Base-by-base conservation (phyloP, 2,113 vertebrate genomes). In the Terrapene triunguis region DNA sequence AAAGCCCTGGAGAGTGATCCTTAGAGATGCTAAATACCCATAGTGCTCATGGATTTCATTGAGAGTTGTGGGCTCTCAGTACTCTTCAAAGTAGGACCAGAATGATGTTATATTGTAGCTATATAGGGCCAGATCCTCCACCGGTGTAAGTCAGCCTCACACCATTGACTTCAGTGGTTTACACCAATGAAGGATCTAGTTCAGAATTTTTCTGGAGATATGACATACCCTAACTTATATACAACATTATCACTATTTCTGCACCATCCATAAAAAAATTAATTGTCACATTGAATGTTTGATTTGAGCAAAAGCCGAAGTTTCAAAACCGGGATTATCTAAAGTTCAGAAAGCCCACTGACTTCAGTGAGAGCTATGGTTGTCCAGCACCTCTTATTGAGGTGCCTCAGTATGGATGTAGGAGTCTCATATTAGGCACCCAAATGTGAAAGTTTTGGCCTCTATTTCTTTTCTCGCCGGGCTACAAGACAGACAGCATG, bases 51-150 rank as follows among this genome's bases (percentile, higher is more conserved):
- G 91, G 84, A n/a, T 93, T 32, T 55, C 47, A n/a, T 48, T 0
- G 5, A 65, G 48, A 79, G 13, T 8, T n/a, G 81, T 19, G 0
- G 1, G 8, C 54, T 12, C 24, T 69, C 47, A n/a, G 0, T 10
- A 10, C n/a, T 87, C 27, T 59, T 59, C 85, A 89, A 76, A 25
- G 86, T 24, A 35, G 5, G 4, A 13, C 42, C 32, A 89, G 32
- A 48, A 24, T 42, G 16, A 90, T 81, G 74, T 85, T 9, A 32
- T 24, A 74, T 25, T 35, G 47, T 42, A 86, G 32, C 76, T 14
- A 38, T 35, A 7, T 29, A 47, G 38, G 3, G 8, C 85, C 87
- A 89, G 93, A 96, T 97, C 96, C 97, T 96, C 96, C 95, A 95
- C 95, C 89, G 88, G 90, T 96, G 94, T 93, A 94, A 89, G 35